Conservation (phyloP, 2,113 vertebrate species). For the Suncus etruscus region DNA sequence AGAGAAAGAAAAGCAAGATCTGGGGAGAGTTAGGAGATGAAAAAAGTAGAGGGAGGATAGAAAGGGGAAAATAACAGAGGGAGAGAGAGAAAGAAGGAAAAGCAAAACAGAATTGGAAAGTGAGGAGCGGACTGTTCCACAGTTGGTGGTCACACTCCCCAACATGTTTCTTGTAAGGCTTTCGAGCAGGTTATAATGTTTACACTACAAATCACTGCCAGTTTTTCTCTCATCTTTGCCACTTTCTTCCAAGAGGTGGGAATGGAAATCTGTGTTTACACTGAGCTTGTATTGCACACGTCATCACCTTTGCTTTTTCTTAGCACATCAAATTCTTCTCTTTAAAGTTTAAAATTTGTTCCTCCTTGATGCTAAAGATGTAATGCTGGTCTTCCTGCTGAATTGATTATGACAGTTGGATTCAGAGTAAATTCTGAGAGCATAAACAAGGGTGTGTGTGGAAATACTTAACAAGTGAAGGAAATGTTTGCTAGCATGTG, state of each 20-base stretch:
- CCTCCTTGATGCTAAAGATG: constrained; percentile 68
- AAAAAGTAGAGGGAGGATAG: neutral
- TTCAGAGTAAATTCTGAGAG: constrained; percentile 66
- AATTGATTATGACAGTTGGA: constrained; percentile 71
- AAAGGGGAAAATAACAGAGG: rapidly evolving
- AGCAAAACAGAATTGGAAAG: neutral
- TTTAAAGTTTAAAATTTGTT: constrained; percentile 75
- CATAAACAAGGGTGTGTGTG: constrained; percentile 56
- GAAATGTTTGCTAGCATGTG: constrained; percentile 62
- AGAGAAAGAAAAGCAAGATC: neutral
- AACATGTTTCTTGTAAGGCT: constrained; percentile 16
- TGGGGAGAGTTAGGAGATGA: neutral
- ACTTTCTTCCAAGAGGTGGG: constrained; percentile 61
- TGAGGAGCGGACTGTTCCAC: neutral
- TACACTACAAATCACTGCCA: neutral
- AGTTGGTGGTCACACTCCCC: neutral
- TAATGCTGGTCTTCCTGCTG: constrained; percentile 66
- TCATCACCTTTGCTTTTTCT: constrained; percentile 79
- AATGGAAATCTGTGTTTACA: constrained; percentile 64
- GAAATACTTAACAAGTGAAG: constrained; percentile 76
- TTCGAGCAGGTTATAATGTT: constrained; percentile 23
- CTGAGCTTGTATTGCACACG: constrained; percentile 54
- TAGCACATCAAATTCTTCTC: constrained; percentile 73
- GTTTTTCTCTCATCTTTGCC: constrained; percentile 13
- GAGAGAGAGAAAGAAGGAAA: neutral